These are phyloP conservation scores for Leptinotarsa undecemlineata DNA, from an alignment of 1,140 invertebrate species.

Conservation along the genomic window DNA sequence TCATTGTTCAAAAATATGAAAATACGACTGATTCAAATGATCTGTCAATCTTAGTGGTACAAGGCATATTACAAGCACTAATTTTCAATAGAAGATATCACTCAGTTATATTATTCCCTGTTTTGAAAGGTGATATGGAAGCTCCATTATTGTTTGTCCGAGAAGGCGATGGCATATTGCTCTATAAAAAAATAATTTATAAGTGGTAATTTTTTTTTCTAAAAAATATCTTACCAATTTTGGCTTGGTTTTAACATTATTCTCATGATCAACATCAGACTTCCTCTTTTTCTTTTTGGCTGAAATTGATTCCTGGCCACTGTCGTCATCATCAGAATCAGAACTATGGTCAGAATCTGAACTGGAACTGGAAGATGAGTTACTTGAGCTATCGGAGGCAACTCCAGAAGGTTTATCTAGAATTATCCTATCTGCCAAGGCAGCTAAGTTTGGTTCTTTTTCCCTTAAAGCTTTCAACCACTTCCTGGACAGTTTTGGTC, in stretches of 20 bases:
- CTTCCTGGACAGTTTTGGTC: constrained; percentile 85
- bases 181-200: constrained; percentile 9
- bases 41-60: constrained; percentile 8
- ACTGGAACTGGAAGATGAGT: constrained; percentile 83
- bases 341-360: constrained; percentile 64
- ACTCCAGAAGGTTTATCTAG: constrained; percentile 85
- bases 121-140: constrained; percentile 22
- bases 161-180: constrained; percentile 10
- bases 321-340: constrained; percentile 77
- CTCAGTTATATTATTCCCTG: constrained; percentile 9
- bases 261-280: constrained; percentile 50
- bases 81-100: constrained; percentile 1
- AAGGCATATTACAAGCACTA: constrained; percentile 11
- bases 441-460: constrained; percentile 81
- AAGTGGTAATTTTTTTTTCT: neutral
- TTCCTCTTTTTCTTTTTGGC: constrained; percentile 80
- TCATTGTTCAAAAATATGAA: constrained; percentile 13
- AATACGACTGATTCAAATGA: neutral
- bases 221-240: constrained; percentile 40
- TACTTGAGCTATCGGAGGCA: constrained; percentile 92
- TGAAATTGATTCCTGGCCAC: constrained; percentile 85
- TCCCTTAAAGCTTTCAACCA: constrained; percentile 62
- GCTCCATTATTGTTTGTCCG: constrained; percentile 11
- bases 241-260: constrained; percentile 42
- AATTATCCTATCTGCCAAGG: constrained; percentile 84